A percentile compares a stretch with the other conserved stretches of the same genome.
Conservation (phyloP, 2,888 invertebrate genomes). For the Microchrysa polita region DNA sequence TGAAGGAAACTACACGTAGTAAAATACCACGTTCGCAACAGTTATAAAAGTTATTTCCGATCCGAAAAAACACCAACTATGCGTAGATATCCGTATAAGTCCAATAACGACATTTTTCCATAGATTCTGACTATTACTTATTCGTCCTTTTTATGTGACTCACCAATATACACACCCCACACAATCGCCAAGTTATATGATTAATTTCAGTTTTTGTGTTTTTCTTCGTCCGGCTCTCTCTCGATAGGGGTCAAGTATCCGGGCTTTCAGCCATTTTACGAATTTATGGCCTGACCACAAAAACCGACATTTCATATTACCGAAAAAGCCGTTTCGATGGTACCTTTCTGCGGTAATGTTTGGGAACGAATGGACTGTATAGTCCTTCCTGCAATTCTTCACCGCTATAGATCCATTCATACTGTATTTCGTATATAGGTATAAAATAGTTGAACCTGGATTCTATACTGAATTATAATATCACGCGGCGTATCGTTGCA, state of each 20-base stretch:
- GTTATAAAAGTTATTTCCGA: too few species aligned
- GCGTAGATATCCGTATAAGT: too few species aligned
- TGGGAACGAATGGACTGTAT: neutral
- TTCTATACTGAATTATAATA: too few species aligned
- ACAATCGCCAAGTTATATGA: slow-evolving; percentile 31
- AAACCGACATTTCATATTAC: neutral
- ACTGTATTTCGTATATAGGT: too few species aligned
- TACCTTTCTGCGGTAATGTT: neutral
- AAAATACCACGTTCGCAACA: too few species aligned
- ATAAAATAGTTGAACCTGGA: too few species aligned
- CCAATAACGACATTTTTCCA: too few species aligned
- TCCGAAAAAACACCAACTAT: too few species aligned
- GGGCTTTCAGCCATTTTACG: neutral
- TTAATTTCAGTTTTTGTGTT: slow-evolving; percentile 41
- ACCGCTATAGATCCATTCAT: neutral
- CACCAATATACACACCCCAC: too few species aligned
- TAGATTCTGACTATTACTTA: too few species aligned
- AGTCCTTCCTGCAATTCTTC: neutral
- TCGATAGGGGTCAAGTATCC: neutral
- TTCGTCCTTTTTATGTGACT: too few species aligned
- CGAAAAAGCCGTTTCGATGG: neutral
- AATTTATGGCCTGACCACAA: neutral
- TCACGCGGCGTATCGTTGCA: neutral
- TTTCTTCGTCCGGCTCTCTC: neutral
- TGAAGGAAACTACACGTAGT: too few species aligned